Base-by-base conservation (phyloP, 2,797 vertebrate species). In the Pipistrellus kuhlii region DNA sequence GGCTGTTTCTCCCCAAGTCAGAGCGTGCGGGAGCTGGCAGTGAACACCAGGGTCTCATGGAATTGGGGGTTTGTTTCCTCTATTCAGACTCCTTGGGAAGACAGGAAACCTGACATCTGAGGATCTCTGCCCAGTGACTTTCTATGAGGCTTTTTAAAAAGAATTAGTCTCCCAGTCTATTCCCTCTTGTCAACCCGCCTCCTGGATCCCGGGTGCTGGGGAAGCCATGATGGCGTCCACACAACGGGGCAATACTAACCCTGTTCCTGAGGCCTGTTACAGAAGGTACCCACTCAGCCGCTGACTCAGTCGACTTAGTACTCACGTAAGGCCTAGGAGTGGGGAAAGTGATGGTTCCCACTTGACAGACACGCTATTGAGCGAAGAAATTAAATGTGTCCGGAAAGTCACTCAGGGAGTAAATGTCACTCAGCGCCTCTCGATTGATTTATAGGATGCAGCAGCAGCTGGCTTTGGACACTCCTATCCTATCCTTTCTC, bases 261-360 rank as follows among this genome's bases (percentile, higher is more conserved):
- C 9, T 1, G 0, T 5, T n/a, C 12, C 32, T 5, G 8, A 30
- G 64, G 32, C 46, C 25, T 41, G 5, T 11, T 72, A 20, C 10
- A 1, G 12, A 2, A 64, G 35, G 6, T 0, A 3, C 18, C 7
- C 44, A 2, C 20, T 30, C 15, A 32, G 8, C 44, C 7, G 12
- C 23, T 53, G 6, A 13, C 23, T 30, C 1, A 18, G 9, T 35
- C 5, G 3, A 32, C 17, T 25, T 62, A 2, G 25, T 35, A 25
- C 4, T 66, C 25, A 62, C 27, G 8, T 3, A 5, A 41, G 21
- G n/a, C 53, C 35, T 8, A 7, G 17, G 59, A 17, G 18, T 55
- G 14, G 1, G 17, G 55, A 14, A 87, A 68, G 30, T 10, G 35
- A 48, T 32, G 9, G 6, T 27, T 23, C 32, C 64, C 27, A 55